Percentiles rank a stretch among this genome's conserved stretches.
These are phyloP conservation scores for Cisticola juncidis DNA, from an alignment of 2,113 vertebrate species.

Conservation along the genomic window DNA sequence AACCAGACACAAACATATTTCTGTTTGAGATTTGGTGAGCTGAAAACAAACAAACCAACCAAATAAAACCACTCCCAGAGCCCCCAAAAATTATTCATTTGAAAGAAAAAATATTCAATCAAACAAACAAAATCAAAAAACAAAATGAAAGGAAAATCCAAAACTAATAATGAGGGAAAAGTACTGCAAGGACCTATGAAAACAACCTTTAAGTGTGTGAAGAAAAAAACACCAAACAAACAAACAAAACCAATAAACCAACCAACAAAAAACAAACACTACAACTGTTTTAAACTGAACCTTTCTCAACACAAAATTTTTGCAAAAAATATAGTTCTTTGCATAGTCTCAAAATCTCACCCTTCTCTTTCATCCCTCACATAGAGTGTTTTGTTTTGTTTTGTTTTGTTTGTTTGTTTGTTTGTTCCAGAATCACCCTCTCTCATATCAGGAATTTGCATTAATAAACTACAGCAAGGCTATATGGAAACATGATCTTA, in stretches of 20 bases:
- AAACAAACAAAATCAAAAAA: fast-evolving
- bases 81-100: background rate
- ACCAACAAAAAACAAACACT: no score
- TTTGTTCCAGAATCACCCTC: background rate
- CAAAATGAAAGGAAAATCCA: background rate
- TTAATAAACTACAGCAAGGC: background rate
- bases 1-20: background rate
- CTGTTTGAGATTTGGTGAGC: background rate
- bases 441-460: fast-evolving
- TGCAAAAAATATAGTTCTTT: background rate
- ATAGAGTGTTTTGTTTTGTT: background rate
- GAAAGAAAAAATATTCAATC: background rate
- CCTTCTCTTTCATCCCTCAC: background rate
- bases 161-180: background rate
- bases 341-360: background rate
- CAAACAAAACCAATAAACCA: no score
- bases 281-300: background rate
- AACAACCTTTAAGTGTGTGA: fast-evolving
- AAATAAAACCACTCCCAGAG: background rate
- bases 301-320: background rate
- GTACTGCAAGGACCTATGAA: background rate
- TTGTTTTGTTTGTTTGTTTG: no score
- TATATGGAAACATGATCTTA: background rate
- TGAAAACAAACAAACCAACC: background rate
- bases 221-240: background rate